Evolutionary conservation across 2,797 vertebrate genomes (phyloP).

Genomic region (Chrysocyon brachyurus): DNA sequence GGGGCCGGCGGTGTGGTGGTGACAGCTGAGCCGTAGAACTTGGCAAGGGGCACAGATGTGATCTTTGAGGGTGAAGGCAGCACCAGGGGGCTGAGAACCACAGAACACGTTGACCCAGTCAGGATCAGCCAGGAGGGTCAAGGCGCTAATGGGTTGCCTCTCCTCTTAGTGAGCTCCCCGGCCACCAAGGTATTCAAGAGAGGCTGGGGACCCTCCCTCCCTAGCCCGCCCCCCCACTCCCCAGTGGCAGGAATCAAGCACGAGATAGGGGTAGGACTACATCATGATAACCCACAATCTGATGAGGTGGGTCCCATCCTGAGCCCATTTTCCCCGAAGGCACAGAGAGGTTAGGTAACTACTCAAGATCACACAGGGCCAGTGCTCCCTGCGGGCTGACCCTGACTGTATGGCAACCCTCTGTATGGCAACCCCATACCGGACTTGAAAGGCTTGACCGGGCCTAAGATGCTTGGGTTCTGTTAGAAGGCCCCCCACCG

Average conservation of each 20-base stretch:
- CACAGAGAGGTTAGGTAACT: neutral
- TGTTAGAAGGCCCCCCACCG: neutral
- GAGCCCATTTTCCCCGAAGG: neutral
- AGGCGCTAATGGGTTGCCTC: neutral
- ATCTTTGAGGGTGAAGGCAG: neutral
- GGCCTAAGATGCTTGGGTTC: neutral
- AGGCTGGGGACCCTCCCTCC: neutral
- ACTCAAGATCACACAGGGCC: neutral
- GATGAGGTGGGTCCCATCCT: too few relatives aligned
- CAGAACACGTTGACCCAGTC: neutral
- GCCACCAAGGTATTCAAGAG: neutral
- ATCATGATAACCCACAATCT: too few relatives aligned
- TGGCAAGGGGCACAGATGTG: neutral
- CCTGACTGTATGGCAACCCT: neutral
- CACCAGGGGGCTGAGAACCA: accelerated
- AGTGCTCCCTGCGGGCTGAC: accelerated
- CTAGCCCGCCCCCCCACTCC: too few relatives aligned
- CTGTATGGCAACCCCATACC: neutral
- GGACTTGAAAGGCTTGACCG: accelerated
- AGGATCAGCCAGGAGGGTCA: too few relatives aligned
- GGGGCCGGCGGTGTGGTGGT: accelerated
- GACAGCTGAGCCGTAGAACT: neutral
- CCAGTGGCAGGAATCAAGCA: neutral
- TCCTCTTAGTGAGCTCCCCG: neutral
- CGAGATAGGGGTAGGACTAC: neutral